Evolutionary conservation across 2,797 vertebrate species (phyloP), one percentile per base, ranked within the genome.

Genomic region (Enteromius fasciolatus): DNA sequence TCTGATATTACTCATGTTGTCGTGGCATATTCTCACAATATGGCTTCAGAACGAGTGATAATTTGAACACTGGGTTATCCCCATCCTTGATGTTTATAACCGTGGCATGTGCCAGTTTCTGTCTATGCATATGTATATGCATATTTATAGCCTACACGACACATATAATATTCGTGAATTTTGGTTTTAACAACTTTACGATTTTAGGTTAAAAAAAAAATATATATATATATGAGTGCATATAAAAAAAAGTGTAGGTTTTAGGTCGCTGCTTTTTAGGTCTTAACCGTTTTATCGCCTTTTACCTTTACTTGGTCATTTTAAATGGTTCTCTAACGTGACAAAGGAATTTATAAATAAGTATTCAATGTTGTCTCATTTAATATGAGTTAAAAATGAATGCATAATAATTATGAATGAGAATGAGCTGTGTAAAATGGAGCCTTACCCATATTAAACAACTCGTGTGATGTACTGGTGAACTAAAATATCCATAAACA

Each of bases 11-110:
- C 33, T 74, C 31, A 74, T 54, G 20, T 57, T 1, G 5, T 72
- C 23, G 20, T 74, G 12, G 64, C 31, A 66, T 64, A 57, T 67
- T 75, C 61, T 20, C n/a, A 52, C 46, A 67, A 75, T 28, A 57
- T 81, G 36, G 44, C 36, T 68, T 68, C 33, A 57, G 33, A 68
- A 75, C 67, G 80, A 82, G 72, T 75, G 46, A 23, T 77, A 7
- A 33, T 54, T 15, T 28, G 1, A 50, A 23, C 17, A 48, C 25
- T 64, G 61, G 76, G 76, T 78, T 66, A 78, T 50, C 28, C 76
- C 59, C 61, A 66, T 48, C 8, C 33, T 75, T 31, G 10, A 57
- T n/a, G 1, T 14, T 54, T 4, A 48, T 12, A 20, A 17, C 46
- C 4, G 4, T 57, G 36, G 31, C 72, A 36, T 12, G 17, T 59